Percentiles rank a stretch among this genome's conserved stretches.
These are phyloP conservation scores for Patella pellucida DNA, from an alignment of 2,888 invertebrate species.

Conservation along the genomic window DNA sequence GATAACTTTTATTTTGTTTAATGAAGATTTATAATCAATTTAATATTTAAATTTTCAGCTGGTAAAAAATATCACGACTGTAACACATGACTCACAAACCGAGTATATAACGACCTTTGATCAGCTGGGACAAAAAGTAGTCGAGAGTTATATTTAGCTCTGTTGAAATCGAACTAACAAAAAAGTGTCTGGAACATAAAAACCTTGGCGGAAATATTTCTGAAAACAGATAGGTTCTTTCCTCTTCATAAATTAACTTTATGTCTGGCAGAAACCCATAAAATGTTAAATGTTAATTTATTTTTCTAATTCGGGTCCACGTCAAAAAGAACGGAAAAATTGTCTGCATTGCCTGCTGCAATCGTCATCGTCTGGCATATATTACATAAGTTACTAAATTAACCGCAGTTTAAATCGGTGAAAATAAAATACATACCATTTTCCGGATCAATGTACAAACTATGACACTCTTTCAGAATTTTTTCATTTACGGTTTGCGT, in stretches of 20 bases:
- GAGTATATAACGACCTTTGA: conserved; percentile 33
- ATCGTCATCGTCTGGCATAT: conserved; percentile 30
- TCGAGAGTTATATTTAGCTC: conserved; percentile 37
- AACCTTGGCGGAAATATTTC: not conserved
- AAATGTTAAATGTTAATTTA: no score
- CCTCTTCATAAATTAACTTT: no score
- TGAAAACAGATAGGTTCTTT: not conserved
- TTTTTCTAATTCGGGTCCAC: no score
- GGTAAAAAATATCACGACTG: conserved; percentile 7
- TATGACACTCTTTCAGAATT: conserved; percentile 74
- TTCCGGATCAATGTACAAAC: conserved; percentile 73
- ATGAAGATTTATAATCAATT: not conserved
- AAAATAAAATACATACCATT: conserved; percentile 67
- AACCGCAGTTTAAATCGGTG: no score
- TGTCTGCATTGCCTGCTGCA: conserved; percentile 21
- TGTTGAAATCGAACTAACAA: conserved; percentile 8
- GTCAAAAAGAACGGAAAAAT: no score
- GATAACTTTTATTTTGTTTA: no score
- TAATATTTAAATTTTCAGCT: conserved; percentile 14
- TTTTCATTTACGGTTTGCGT: conserved; percentile 73
- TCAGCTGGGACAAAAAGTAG: conserved; percentile 30
- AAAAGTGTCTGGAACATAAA: not conserved
- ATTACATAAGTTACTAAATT: conserved; percentile 16
- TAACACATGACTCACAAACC: conserved; percentile 30
- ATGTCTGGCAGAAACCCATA: no score